Evolutionary conservation across 2,888 invertebrate species (phyloP).

Genomic region (Salpingus planirostris): DNA sequence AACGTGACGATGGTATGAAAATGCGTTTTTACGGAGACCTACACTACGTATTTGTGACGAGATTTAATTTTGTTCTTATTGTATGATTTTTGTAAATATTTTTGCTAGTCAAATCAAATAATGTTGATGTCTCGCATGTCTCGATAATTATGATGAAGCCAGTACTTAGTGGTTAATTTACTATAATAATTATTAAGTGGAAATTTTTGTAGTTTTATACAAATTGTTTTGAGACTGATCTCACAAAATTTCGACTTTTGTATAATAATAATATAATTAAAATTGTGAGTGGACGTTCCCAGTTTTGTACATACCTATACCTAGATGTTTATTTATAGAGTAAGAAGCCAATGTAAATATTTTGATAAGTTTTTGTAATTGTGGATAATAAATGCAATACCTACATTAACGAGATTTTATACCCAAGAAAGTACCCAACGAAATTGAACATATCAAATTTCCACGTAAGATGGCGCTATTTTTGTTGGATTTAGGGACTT

Average conservation of each 20-base stretch:
- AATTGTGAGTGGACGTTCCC: no score
- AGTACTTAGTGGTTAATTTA: conserved; percentile 8
- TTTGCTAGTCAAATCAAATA: no score
- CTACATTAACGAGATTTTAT: no score
- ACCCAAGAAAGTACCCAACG: no score
- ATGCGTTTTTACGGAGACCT: conserved; percentile 29
- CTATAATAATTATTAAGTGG: not conserved
- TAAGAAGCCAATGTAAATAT: not conserved
- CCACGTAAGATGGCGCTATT: no score
- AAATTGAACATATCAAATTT: no score
- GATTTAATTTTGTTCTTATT: conserved; percentile 6
- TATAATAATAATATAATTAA: conserved; percentile 5
- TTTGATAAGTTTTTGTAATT: conserved; percentile 1
- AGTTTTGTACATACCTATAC: conserved; percentile 4
- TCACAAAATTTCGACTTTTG: conserved; percentile 5
- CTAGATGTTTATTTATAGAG: no score
- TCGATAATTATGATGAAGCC: no score
- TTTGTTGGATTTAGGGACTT: no score
- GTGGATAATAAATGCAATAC: no score
- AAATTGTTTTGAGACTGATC: conserved; percentile 13
- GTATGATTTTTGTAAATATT: no score
- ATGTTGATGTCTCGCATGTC: no score
- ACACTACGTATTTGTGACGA: conserved; percentile 13
- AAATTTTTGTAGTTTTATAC: conserved; percentile 11
- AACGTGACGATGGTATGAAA: conserved; percentile 54